Conservation (phyloP, 2,113 vertebrate species). For the Rhinogobius similis region DNA sequence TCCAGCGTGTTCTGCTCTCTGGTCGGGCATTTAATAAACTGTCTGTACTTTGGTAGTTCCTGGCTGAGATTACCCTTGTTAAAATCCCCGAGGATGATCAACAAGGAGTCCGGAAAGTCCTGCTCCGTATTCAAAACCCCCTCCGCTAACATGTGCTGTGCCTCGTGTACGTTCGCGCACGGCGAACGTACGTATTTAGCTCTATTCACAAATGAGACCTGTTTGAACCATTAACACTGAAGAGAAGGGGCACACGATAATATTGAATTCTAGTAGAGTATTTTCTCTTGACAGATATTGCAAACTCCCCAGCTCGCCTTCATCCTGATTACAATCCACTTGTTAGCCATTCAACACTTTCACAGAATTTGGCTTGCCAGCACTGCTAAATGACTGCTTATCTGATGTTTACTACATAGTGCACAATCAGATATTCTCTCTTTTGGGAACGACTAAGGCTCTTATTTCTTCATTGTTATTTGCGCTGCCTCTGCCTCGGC, state of each 20-base stretch:
- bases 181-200: too few species aligned
- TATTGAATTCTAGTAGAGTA: neutral
- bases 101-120: too few species aligned
- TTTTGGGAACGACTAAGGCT: neutral
- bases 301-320: neutral
- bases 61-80: too few species aligned
- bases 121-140: too few species aligned
- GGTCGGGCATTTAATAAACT: too few species aligned
- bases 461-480: neutral
- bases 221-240: neutral
- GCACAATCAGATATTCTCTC: neutral
- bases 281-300: neutral
- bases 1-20: too few species aligned
- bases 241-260: neutral
- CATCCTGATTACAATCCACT: neutral
- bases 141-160: too few species aligned
- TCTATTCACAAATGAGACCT: neutral
- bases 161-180: too few species aligned
- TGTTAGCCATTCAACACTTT: neutral
- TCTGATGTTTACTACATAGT: constrained; percentile 4
- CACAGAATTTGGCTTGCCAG: constrained; percentile 1
- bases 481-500: neutral
- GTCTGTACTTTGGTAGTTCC: too few species aligned
- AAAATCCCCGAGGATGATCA: too few species aligned
- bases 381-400: constrained; percentile 4